Conservation (phyloP, 2,888 invertebrate genomes). For the Nomada hirtipes region DNA sequence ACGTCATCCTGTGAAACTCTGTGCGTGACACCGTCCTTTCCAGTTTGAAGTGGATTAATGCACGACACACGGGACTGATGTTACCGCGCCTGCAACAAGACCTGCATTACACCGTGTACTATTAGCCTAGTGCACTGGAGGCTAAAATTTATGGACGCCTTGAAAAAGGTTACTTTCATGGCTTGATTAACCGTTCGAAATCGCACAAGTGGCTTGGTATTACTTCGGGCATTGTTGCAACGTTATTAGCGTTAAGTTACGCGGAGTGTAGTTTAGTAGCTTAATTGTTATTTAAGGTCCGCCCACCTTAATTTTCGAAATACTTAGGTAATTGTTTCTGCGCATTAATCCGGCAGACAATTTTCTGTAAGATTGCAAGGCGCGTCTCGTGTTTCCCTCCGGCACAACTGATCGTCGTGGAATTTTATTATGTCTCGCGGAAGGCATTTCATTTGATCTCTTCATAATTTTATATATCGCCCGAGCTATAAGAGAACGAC, state of each 20-base stretch:
- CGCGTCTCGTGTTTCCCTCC: background rate
- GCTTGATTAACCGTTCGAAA: conserved; percentile 1
- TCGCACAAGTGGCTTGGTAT: background rate
- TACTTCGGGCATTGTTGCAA: background rate
- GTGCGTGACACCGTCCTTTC: conserved; percentile 69
- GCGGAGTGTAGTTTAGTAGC: background rate
- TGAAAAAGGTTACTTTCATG: conserved; percentile 22
- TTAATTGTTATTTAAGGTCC: background rate
- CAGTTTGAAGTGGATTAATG: conserved; percentile 69
- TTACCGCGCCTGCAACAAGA: conserved; percentile 49
- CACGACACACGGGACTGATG: conserved; percentile 50
- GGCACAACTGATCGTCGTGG: background rate
- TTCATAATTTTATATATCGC: background rate
- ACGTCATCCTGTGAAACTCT: conserved; percentile 71
- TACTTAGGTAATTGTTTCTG: background rate
- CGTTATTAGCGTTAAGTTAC: background rate
- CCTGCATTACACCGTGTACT: conserved; percentile 50
- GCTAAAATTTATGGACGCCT: conserved; percentile 32
- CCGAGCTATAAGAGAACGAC: background rate
- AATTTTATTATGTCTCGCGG: background rate
- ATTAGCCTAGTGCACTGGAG: conserved; percentile 42
- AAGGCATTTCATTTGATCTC: too few relatives aligned
- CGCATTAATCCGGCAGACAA: conserved; percentile 3
- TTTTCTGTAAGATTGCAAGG: background rate
- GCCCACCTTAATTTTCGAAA: background rate